These are phyloP conservation scores for Amphipyra tragopoginis DNA, from an alignment of 2,888 invertebrate species.

Conservation along the genomic window DNA sequence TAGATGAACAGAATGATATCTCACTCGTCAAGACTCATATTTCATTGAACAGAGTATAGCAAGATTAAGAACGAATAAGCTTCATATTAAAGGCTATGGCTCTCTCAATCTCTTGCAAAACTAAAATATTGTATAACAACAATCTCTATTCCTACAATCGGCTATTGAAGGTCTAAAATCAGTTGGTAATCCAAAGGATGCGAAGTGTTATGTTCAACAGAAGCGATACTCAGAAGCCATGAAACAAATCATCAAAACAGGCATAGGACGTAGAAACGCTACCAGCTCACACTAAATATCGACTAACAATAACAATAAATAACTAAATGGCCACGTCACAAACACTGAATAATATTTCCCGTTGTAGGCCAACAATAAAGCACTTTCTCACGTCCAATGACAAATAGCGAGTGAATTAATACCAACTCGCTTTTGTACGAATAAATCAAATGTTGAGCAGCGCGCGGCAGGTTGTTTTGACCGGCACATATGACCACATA, in stretches of 20 bases:
- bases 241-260: slow-evolving; percentile 7
- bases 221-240: slow-evolving; percentile 14
- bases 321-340: slow-evolving; percentile 39
- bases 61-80: no score
- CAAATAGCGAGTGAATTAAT: slow-evolving; percentile 86
- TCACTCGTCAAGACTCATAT: no score
- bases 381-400: slow-evolving; percentile 85
- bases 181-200: neutral
- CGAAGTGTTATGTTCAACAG: neutral
- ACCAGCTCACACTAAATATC: slow-evolving; percentile 40
- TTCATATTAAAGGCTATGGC: no score
- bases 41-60: no score
- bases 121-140: no score
- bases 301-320: slow-evolving; percentile 50
- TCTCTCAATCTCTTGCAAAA: no score
- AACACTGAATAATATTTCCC: slow-evolving; percentile 70
- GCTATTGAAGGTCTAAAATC: neutral
- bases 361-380: slow-evolving; percentile 79
- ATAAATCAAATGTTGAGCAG: slow-evolving; percentile 81
- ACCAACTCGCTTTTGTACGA: slow-evolving; percentile 74
- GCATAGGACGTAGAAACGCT: slow-evolving; percentile 21
- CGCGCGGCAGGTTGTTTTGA: slow-evolving; percentile 74
- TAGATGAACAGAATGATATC: no score
- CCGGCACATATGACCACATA: slow-evolving; percentile 52
- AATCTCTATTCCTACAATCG: no score